Evolutionary conservation across 2,113 vertebrate genomes (phyloP).

Genomic region (Garra rufa): DNA sequence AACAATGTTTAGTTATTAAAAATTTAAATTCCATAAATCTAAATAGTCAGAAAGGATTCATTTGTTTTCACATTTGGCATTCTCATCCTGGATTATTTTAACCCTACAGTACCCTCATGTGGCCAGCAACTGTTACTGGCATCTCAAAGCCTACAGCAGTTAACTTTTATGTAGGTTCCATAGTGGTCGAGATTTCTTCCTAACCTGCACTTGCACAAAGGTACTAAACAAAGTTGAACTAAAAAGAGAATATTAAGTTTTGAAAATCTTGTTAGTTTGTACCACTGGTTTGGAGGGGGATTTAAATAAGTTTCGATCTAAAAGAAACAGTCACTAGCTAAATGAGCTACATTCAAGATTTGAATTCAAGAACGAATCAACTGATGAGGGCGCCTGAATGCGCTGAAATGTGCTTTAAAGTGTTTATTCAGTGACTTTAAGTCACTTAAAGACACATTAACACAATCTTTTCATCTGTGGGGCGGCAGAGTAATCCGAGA

Average conservation of each 20-base stretch:
- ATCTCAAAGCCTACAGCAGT: background rate
- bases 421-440: slow-evolving; percentile 27
- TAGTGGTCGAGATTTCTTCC: background rate
- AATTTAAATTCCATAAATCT: too few species aligned
- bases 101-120: slow-evolving; percentile 1
- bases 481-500: slow-evolving; percentile 51
- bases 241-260: background rate
- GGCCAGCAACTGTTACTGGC: background rate
- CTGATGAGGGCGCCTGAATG: background rate
- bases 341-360: background rate
- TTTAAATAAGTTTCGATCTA: background rate
- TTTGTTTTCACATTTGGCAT: background rate
- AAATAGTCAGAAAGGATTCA: background rate
- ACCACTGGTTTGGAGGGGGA: background rate
- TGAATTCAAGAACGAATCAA: background rate
- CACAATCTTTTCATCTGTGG: slow-evolving; percentile 50
- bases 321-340: background rate
- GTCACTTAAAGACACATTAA: slow-evolving; percentile 37
- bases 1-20: too few species aligned
- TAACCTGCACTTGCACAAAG: background rate
- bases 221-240: background rate
- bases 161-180: background rate
- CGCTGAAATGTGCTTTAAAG: slow-evolving; percentile 1
- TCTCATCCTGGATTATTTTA: background rate
- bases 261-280: background rate